These are phyloP conservation scores for Archips xylosteana DNA, from an alignment of 2,888 invertebrate genomes.

Conservation along the genomic window DNA sequence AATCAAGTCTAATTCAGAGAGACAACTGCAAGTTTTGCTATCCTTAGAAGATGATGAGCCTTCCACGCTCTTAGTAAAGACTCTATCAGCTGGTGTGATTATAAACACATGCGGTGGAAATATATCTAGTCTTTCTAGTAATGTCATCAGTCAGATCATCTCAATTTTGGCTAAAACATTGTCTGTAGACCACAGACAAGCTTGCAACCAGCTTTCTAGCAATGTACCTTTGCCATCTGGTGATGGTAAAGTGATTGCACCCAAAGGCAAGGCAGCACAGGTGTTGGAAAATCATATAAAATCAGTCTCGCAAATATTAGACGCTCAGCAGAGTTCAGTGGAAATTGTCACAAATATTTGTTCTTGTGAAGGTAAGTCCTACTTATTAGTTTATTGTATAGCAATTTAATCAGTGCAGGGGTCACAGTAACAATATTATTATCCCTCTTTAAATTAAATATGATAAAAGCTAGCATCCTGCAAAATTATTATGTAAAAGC, in stretches of 20 bases:
- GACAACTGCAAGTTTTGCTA: constrained; percentile 72
- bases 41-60: constrained; percentile 71
- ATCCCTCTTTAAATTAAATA: too few relatives aligned
- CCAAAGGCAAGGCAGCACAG: constrained; percentile 71
- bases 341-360: constrained; percentile 91
- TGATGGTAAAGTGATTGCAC: constrained; percentile 59
- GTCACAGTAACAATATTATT: too few relatives aligned
- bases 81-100: constrained; percentile 85
- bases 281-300: constrained; percentile 78
- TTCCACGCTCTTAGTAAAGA: constrained; percentile 80
- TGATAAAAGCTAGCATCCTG: too few relatives aligned
- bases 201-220: constrained; percentile 80
- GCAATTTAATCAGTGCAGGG: too few relatives aligned
- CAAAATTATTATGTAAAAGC: too few relatives aligned
- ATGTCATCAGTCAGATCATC: constrained; percentile 80
- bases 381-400: not conserved
- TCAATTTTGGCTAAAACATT: constrained; percentile 81
- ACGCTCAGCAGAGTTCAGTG: constrained; percentile 88
- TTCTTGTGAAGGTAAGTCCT: constrained; percentile 85
- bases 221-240: constrained; percentile 72
- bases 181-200: constrained; percentile 80
- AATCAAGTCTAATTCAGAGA: constrained; percentile 80
- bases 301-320: constrained; percentile 84
- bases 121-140: constrained; percentile 69
- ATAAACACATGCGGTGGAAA: constrained; percentile 82